Base-by-base conservation (phyloP, 2,113 vertebrate genomes). In the human region DNA sequence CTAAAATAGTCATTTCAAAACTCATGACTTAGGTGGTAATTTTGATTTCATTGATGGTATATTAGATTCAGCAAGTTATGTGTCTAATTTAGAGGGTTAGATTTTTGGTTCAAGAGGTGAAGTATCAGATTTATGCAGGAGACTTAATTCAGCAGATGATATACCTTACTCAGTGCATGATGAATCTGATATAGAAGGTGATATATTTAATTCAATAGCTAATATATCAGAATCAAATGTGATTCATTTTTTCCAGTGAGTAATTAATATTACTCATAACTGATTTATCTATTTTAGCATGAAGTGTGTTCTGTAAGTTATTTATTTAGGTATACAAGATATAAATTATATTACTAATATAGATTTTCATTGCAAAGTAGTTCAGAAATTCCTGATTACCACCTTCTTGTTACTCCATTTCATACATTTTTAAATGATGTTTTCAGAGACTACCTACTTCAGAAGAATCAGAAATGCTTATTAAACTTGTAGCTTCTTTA, bases 31-130 rank as follows among this genome's bases (percentile, higher is more conserved):
- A 87, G 35, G 48, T 89, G 48, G 43, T 92, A 93, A 97, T 94
- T 98, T 97, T 97, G 97, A 98, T 98, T 98, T 98, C 97, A 90
- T 97, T 73, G 75, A 6, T 66, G n/a, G 17, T 80, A 43, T 90
- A 95, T 97, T 94, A 96, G 84, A 94, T 95, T 97, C 93, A 96
- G 17, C 85, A 90, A 96, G 93, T 97, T 96, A 97, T 98, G 75
- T 89, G 79, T 76, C 20, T 98, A 94, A 98, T 97, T 93, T 68
- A 89, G 84, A 78, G 76, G 52, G 20, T 64, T 95, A 72, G 91
- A 38, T 93, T 96, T 98, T 91, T 97, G 55, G 18, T 94, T 97
- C 70, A 93, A 83, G 90, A 97, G 72, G 93, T 96, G 95, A 95
- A 97, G 66, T 35, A 93, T 97, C 89, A 96, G 88, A 78, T 73